A percentile compares a stretch with the other conserved stretches of the same genome.
Conservation (phyloP, 2,113 vertebrate species). For the Alethe diademata region DNA sequence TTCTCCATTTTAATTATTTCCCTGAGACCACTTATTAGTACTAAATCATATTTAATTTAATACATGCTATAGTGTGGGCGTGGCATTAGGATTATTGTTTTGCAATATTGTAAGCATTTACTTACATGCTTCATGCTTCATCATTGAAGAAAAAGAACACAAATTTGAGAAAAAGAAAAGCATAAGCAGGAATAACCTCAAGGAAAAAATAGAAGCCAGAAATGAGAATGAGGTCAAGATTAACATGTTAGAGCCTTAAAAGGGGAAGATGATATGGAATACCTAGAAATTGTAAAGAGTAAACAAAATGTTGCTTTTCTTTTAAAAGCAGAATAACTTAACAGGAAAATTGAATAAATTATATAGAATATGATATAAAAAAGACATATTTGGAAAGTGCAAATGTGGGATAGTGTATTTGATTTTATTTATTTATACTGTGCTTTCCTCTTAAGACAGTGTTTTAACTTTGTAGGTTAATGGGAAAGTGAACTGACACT, state of each 20-base stretch:
- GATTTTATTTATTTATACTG: background rate
- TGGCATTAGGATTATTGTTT: background rate
- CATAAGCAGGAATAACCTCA: background rate
- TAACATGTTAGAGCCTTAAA: background rate
- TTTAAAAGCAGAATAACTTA: background rate
- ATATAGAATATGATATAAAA: background rate
- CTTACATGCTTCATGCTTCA: background rate
- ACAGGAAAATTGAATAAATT: background rate
- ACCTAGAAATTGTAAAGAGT: background rate
- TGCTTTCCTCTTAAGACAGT: background rate
- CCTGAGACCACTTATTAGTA: background rate
- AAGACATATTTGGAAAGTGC: background rate
- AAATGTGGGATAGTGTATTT: background rate
- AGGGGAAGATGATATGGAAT: background rate
- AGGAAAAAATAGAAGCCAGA: background rate
- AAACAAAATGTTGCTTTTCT: background rate
- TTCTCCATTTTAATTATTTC: background rate
- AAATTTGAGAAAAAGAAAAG: background rate
- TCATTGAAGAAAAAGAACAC: background rate
- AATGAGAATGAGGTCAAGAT: background rate
- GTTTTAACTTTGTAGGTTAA: background rate
- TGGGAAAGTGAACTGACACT: background rate
- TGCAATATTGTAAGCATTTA: background rate
- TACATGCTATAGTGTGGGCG: background rate
- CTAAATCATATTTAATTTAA: background rate